Conservation (phyloP, 2,888 invertebrate species). For the Quadriops clusia region DNA sequence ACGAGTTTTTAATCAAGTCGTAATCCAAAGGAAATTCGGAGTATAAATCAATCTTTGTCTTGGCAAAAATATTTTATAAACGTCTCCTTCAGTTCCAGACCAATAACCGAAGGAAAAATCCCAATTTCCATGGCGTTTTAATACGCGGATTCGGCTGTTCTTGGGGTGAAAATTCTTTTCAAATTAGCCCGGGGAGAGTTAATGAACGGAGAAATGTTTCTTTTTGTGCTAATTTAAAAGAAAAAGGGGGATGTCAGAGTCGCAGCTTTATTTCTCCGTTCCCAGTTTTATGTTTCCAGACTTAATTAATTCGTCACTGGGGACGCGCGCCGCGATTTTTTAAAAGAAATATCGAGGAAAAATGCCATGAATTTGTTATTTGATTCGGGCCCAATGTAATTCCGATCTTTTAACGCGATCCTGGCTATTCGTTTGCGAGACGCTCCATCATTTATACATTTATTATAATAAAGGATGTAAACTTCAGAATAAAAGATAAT, state of each 20-base stretch:
- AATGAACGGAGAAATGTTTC: constrained; percentile 40
- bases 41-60: constrained; percentile 29
- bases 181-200: constrained; percentile 39
- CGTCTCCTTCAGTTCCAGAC: constrained; percentile 16
- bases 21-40: constrained; percentile 18
- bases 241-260: constrained; percentile 28
- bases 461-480: too few species aligned
- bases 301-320: constrained; percentile 39
- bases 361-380: too few species aligned
- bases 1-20: constrained; percentile 30
- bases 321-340: constrained; percentile 18
- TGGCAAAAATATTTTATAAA: not conserved
- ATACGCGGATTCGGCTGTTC: constrained; percentile 31
- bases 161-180: constrained; percentile 37
- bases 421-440: too few species aligned
- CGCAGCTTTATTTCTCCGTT: constrained; percentile 34
- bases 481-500: too few species aligned
- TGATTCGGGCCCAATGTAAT: too few species aligned
- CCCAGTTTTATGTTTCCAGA: constrained; percentile 30
- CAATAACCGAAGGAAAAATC: constrained; percentile 23
- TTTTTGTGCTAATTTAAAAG: constrained; percentile 38
- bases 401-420: too few species aligned
- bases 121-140: constrained; percentile 23
- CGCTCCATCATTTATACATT: too few species aligned
- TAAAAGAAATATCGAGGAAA: too few species aligned